A percentile compares a stretch with the other conserved stretches of the same genome.
Conservation (phyloP, 2,888 invertebrate genomes). For the Limnephilus auricula region DNA sequence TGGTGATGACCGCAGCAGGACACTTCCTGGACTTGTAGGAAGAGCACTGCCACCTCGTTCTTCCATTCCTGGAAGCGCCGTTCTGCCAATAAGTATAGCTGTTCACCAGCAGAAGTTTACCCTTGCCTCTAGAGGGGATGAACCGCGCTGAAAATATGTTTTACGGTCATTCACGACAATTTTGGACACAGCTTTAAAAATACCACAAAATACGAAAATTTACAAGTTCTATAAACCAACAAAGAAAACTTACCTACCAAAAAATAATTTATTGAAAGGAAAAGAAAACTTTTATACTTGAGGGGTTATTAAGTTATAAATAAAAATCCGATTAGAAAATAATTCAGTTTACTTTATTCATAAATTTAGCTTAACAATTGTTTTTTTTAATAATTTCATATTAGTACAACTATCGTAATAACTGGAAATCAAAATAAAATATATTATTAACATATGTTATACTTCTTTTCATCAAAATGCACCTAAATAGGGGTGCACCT, state of each 20-base stretch:
- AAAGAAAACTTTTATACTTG: not conserved
- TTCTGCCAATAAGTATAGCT: slow-evolving; percentile 53
- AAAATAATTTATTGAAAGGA: not conserved
- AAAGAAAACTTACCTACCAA: not conserved
- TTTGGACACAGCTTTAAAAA: not conserved
- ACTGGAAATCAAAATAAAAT: not conserved
- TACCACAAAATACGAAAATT: not conserved
- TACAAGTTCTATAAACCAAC: not conserved
- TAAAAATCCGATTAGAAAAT: not conserved
- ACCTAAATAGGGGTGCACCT: too few species aligned
- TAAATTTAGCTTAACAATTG: too few species aligned
- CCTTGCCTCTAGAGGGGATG: slow-evolving; percentile 48
- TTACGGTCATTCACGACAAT: not conserved
- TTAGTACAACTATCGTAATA: not conserved
- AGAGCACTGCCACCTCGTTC: slow-evolving; percentile 68
- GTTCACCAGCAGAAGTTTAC: slow-evolving; percentile 52
- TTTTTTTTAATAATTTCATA: not conserved
- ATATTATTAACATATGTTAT: not conserved
- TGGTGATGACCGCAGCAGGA: slow-evolving; percentile 69
- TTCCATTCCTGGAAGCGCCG: slow-evolving; percentile 39
- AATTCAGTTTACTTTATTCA: not conserved
- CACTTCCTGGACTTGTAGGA: slow-evolving; percentile 67
- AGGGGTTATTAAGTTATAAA: too few species aligned
- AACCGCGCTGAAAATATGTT: slow-evolving; percentile 44
- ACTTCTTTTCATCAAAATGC: not conserved